A percentile compares a stretch with the other conserved stretches of the same genome.
Evolutionary conservation across 2,797 vertebrate species (phyloP).

Genomic region (Podarcis lilfordi): DNA sequence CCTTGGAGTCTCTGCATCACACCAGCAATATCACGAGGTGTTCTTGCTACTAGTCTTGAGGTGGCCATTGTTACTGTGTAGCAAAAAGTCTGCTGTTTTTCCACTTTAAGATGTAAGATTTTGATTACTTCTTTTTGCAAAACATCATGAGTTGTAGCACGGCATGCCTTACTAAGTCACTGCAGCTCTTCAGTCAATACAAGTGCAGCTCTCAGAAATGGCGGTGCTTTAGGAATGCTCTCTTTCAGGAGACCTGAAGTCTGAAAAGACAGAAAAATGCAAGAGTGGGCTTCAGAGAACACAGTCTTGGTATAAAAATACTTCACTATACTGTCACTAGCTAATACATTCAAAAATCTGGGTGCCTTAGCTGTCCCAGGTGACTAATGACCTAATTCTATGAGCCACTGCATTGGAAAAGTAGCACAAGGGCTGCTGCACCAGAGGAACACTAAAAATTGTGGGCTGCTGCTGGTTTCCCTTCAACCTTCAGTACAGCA

Average conservation of each 20-base stretch:
- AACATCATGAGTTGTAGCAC: slow-evolving; percentile 65
- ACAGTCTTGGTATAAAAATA: slow-evolving; percentile 44
- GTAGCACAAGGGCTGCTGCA: not conserved
- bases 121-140: slow-evolving; percentile 52
- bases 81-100: slow-evolving; percentile 50
- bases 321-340: slow-evolving; percentile 22
- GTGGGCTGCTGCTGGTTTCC: not conserved
- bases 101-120: slow-evolving; percentile 49
- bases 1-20: slow-evolving; percentile 98
- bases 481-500: not conserved
- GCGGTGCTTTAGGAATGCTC: slow-evolving; percentile 48
- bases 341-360: not conserved
- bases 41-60: slow-evolving; percentile 78
- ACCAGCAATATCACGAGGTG: slow-evolving; percentile 87
- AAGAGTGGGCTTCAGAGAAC: slow-evolving; percentile 51
- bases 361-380: not conserved
- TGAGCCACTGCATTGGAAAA: slow-evolving; percentile 15
- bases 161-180: slow-evolving; percentile 56
- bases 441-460: not conserved
- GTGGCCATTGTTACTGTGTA: slow-evolving; percentile 84
- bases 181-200: slow-evolving; percentile 71
- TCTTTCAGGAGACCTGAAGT: slow-evolving; percentile 44
- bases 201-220: slow-evolving; percentile 32
- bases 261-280: slow-evolving; percentile 70
- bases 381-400: slow-evolving; percentile 35